phyloP scores from a whole-genome alignment of 2,888 invertebrate genomes.

The Drosophila quasianomalipes region DNA sequence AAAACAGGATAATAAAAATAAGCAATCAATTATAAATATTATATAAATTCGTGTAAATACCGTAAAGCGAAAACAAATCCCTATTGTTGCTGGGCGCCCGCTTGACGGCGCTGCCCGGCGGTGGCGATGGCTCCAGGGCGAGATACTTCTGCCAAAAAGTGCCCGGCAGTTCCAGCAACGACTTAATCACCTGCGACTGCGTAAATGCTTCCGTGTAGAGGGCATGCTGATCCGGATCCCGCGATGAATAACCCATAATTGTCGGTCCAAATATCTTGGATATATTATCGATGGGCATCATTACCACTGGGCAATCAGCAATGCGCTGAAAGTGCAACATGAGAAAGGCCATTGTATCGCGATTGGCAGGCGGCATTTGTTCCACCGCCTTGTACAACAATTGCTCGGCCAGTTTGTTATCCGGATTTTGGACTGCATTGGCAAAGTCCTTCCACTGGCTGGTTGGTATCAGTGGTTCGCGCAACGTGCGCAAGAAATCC shows the following conservation, averaged over 20 bases:
- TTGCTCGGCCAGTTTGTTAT: conserved; percentile 86
- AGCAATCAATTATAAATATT: background rate
- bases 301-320: conserved; percentile 92
- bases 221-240: conserved; percentile 89
- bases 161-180: conserved; percentile 89
- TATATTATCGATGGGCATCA: conserved; percentile 96
- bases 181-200: conserved; percentile 90
- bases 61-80: conserved; percentile 80
- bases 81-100: conserved; percentile 71
- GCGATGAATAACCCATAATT: conserved; percentile 94
- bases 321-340: conserved; percentile 96
- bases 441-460: conserved; percentile 91
- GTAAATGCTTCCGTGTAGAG: conserved; percentile 92
- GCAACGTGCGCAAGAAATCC: conserved; percentile 95
- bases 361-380: conserved; percentile 95
- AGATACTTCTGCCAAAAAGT: conserved; percentile 89
- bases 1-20: background rate
- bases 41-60: conserved; percentile 52
- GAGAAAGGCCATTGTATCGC: conserved; percentile 97
- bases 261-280: conserved; percentile 97
- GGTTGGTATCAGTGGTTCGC: conserved; percentile 95
- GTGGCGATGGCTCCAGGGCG: conserved; percentile 53
- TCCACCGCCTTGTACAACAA: conserved; percentile 91
- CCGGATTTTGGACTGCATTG: conserved; percentile 86
- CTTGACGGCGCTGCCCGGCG: conserved; percentile 47